Percentiles rank a stretch among this genome's conserved stretches.
phyloP scores from a whole-genome alignment of 2,888 invertebrate species.

The Spisula solida region DNA sequence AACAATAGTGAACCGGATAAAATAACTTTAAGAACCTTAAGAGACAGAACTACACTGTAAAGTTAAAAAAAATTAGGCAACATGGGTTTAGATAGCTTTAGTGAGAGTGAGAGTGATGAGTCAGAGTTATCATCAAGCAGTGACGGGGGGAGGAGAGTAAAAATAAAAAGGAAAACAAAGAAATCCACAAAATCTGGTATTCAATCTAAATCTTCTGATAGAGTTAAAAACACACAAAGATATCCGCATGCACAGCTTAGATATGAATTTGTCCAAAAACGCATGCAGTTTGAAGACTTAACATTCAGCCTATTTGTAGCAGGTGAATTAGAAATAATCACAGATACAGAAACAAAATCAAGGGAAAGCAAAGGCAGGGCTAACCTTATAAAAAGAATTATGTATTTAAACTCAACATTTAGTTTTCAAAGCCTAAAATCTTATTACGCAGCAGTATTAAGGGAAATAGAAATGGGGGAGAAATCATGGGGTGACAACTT shows the following conservation, averaged over 20 bases:
- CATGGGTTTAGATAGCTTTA: no score
- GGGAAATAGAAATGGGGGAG: conserved; percentile 40
- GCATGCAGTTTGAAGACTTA: background rate
- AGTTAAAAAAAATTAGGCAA: no score
- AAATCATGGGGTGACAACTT: conserved; percentile 32
- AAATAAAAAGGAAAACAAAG: background rate
- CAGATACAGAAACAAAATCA: background rate
- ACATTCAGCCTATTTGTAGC: conserved; percentile 36
- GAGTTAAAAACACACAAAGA: background rate
- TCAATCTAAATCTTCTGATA: background rate
- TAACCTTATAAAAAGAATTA: conserved; percentile 32
- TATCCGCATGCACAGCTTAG: conserved; percentile 21
- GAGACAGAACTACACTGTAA: no score
- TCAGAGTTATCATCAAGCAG: background rate
- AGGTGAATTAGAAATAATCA: conserved; percentile 42
- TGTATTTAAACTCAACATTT: conserved; percentile 33
- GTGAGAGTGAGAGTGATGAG: background rate
- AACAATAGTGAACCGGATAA: no score
- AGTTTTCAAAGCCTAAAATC: conserved; percentile 39
- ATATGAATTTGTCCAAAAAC: conserved; percentile 4
- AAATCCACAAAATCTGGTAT: conserved; percentile 20
- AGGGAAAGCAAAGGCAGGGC: conserved; percentile 23
- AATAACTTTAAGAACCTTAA: no score
- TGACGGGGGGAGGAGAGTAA: background rate
- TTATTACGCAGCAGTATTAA: conserved; percentile 27